Evolutionary conservation across 2,113 vertebrate genomes (phyloP), one percentile per base, ranked within the genome.

Genomic region (Nicator chloris): DNA sequence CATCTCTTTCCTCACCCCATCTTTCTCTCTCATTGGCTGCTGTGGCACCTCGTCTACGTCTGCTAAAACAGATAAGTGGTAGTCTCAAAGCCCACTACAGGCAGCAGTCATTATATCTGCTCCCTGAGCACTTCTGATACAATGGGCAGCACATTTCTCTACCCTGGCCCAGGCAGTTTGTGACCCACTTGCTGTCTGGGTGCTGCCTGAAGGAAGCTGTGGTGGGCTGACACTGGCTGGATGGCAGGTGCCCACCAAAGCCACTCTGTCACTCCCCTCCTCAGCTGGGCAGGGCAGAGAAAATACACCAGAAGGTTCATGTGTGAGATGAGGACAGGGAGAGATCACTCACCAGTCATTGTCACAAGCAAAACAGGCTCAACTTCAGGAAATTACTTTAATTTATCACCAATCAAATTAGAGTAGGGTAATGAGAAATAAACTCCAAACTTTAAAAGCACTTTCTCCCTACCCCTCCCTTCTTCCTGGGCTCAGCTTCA

Each of bases 51-150:
- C 64, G 63, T 88, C 71, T 42, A 28, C 0, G 17, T 88, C 90
- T 95, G 92, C 54, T 77, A 19, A 15, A 83, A 83, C 51, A 94
- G 93, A 83, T 91, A 66, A 93, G 71, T 31, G 56, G 59, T 51
- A 92, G 79, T 51, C 78, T 70, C 77, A 66, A 35, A 50, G 60
- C 30, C 64, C 75, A 40, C 47, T 47, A 10, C 56, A 45, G 6
- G 42, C 95, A 95, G 86, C 92, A 88, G 59, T 37, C 71, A 11
- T 44, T 69, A 2, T n/a, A 71, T 86, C 82, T 83, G 75, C 64
- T 37, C 63, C 90, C 75, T n/a, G 66, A 90, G 47, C 42, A 21
- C 66, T 87, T 93, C 79, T 73, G 91, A 54, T 77, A 77, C 80
- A 27, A 30, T 16, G 56, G 80, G 63, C 80, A 92, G 66, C 61